Conservation (phyloP, 2,113 vertebrate species). For the Sus scrofa region DNA sequence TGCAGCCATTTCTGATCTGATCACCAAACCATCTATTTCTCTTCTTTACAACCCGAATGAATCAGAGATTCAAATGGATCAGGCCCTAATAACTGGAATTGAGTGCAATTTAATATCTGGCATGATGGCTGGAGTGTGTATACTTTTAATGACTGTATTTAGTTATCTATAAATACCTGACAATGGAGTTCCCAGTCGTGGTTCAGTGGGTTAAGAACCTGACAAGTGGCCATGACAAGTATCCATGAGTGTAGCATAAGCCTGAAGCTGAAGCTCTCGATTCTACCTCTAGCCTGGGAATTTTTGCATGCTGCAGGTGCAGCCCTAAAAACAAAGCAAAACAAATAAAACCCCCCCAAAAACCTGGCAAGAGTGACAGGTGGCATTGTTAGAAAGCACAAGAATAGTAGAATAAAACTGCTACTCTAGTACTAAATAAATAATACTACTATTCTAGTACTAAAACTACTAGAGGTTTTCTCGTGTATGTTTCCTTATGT, state of each 20-base stretch:
- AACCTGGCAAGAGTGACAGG: not conserved
- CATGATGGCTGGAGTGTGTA: not conserved
- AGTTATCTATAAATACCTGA: not conserved
- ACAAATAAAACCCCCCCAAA: too few species aligned
- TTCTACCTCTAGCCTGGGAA: too few species aligned
- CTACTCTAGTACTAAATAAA: too few species aligned
- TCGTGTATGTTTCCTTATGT: not conserved
- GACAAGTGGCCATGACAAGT: too few species aligned
- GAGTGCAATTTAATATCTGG: not conserved
- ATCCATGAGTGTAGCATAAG: too few species aligned
- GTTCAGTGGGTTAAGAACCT: too few species aligned
- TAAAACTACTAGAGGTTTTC: not conserved
- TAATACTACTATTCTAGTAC: too few species aligned
- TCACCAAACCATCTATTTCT: not conserved
- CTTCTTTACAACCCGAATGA: not conserved
- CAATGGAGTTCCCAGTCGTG: too few species aligned
- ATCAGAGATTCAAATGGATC: not conserved
- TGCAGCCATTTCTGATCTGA: not conserved
- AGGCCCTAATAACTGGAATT: not conserved
- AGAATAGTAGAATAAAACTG: not conserved
- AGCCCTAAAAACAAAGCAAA: too few species aligned
- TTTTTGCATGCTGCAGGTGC: too few species aligned
- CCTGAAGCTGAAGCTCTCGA: too few species aligned
- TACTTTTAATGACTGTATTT: not conserved
- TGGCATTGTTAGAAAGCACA: not conserved